Conservation (phyloP, 2,888 invertebrate species). For the Lepidochrysops patricia region DNA sequence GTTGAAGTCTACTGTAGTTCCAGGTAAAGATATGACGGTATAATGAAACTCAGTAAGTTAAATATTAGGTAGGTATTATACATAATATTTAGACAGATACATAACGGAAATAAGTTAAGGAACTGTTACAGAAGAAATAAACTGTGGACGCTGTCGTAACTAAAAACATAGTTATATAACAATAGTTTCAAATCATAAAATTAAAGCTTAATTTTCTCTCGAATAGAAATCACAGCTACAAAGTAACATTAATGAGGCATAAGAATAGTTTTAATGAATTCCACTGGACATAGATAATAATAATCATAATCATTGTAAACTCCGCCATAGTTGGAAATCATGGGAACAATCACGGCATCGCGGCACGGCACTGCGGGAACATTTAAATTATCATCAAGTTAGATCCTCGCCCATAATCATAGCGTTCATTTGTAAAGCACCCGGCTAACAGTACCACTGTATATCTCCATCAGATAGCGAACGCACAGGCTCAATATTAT, state of each 20-base stretch:
- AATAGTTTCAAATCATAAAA: neutral
- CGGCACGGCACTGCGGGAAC: slow-evolving; percentile 51
- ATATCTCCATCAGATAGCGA: slow-evolving; percentile 68
- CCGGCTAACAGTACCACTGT: slow-evolving; percentile 61
- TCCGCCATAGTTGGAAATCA: slow-evolving; percentile 37
- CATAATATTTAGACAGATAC: too few species aligned
- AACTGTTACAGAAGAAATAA: too few species aligned
- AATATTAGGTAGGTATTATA: too few species aligned
- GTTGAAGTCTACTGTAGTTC: neutral
- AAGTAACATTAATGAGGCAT: neutral
- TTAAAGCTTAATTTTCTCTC: too few species aligned
- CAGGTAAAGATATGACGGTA: neutral
- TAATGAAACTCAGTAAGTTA: neutral
- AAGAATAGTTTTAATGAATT: neutral
- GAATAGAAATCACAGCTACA: neutral
- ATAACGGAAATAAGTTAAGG: too few species aligned
- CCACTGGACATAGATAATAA: neutral
- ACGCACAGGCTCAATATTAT: slow-evolving; percentile 69
- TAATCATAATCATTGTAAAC: slow-evolving; percentile 7
- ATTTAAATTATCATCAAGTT: slow-evolving; percentile 69
- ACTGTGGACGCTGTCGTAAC: too few species aligned
- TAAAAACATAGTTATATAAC: too few species aligned
- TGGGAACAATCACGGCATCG: slow-evolving; percentile 56
- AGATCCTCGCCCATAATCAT: slow-evolving; percentile 70
- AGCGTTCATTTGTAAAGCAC: slow-evolving; percentile 69